These are phyloP conservation scores for Sialis fuliginosa DNA, from an alignment of 2,888 invertebrate genomes.

Conservation along the genomic window DNA sequence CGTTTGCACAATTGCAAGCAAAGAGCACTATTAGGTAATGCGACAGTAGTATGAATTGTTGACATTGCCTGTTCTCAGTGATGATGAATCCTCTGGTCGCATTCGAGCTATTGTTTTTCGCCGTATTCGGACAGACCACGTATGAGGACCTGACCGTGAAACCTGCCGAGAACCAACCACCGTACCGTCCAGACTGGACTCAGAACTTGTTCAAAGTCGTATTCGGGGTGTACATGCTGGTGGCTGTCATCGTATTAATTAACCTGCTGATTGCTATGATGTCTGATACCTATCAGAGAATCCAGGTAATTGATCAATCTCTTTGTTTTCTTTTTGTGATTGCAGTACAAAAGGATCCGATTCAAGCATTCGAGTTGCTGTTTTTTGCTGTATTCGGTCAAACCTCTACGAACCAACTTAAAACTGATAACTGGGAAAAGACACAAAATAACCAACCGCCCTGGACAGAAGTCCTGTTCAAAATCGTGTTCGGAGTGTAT, in stretches of 20 bases:
- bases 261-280: conserved; percentile 99
- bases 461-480: conserved; percentile 78
- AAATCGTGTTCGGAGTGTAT: conserved; percentile 81
- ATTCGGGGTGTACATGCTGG: conserved; percentile 95
- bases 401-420: conserved; percentile 66
- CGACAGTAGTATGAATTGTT: neutral
- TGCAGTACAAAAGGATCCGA: conserved; percentile 81
- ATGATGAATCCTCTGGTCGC: conserved; percentile 79
- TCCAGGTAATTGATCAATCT: conserved; percentile 59
- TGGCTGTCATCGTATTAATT: conserved; percentile 93
- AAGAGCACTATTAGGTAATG: conserved; percentile 6
- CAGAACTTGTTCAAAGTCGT: conserved; percentile 76
- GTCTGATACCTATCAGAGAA: conserved; percentile 99
- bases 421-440: conserved; percentile 35
- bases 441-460: conserved; percentile 42
- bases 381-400: conserved; percentile 98
- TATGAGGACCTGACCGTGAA: conserved; percentile 50
- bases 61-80: conserved; percentile 33
- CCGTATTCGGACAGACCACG: conserved; percentile 88
- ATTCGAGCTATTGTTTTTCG: conserved; percentile 95
- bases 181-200: conserved; percentile 67
- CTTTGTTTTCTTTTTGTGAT: conserved; percentile 28
- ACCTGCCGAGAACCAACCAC: conserved; percentile 38
- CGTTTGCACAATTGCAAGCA: conserved; percentile 6
- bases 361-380: conserved; percentile 89